phyloP scores from a whole-genome alignment of 2,888 invertebrate species.

The Neoaliturus tenellus region DNA sequence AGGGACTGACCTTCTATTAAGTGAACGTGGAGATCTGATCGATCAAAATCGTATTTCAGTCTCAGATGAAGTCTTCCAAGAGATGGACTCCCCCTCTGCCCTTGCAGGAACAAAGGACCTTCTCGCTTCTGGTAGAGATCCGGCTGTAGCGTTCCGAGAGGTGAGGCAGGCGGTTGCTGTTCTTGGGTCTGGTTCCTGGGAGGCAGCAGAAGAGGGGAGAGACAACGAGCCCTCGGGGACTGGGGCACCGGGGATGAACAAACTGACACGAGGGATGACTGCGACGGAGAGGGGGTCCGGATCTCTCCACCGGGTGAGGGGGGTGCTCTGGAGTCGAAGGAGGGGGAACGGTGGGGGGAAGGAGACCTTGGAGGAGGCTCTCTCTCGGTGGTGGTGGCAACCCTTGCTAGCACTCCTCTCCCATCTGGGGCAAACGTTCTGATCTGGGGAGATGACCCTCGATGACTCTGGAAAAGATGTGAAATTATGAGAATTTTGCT shows the following conservation, averaged over 20 bases:
- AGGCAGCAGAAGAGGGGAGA: conserved; percentile 68
- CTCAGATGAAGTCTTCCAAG: conserved; percentile 90
- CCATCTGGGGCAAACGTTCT: conserved; percentile 87
- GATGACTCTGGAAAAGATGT: conserved; percentile 77
- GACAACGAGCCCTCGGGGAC: conserved; percentile 73
- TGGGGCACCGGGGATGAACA: conserved; percentile 71
- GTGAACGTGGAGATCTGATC: conserved; percentile 93
- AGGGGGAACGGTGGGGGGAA: conserved; percentile 55
- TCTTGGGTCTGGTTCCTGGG: conserved; percentile 67
- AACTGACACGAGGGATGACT: conserved; percentile 55
- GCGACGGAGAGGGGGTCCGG: conserved; percentile 56
- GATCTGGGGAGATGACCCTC: conserved; percentile 90
- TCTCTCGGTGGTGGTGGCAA: conserved; percentile 71
- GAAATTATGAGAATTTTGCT: too few relatives aligned
- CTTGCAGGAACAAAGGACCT: conserved; percentile 84
- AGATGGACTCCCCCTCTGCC: conserved; percentile 76
- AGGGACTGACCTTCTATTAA: conserved; percentile 90
- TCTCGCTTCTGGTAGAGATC: conserved; percentile 90
- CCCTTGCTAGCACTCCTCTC: conserved; percentile 37
- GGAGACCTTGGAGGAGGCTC: conserved; percentile 55
- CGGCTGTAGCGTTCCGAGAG: conserved; percentile 89
- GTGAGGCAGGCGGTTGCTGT: conserved; percentile 75
- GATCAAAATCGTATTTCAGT: conserved; percentile 92
- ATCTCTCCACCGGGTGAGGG: conserved; percentile 39
- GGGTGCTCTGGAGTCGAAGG: conserved; percentile 50